Evolutionary conservation across 2,888 invertebrate genomes (phyloP), one percentile per base, ranked within the genome.

Genomic region (Drosophila stalkeri): DNA sequence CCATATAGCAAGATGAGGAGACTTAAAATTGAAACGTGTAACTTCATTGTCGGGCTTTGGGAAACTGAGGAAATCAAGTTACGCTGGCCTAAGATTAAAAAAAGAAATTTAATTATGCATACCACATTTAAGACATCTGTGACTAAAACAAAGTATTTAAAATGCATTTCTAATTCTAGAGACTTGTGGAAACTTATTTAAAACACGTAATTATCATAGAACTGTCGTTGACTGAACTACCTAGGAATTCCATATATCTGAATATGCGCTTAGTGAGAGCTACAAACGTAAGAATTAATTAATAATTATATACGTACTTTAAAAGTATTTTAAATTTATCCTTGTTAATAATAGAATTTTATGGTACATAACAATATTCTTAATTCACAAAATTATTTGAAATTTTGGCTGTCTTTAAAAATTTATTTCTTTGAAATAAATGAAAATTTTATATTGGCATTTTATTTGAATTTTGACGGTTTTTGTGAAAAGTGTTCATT

Each of bases 261-360:
- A 27, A 41, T n/a, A 72, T 20, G 35, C 39, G 52, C 35, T 77
- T 72, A 5, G 51, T 8, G 0, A 77, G 64, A 12, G 66, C 76
- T 70, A n/a, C 0, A 73, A 73, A 12, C 5, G 9, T 5, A 16
- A 47, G 6, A n/a, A 2, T 14, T 51, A 8, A 33, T n/a, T n/a
- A 14, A 23, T 11, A 4, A 41, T 51, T 12, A 20, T 7, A 44
- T 31, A 9, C 2, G 11, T 31, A n/a, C 6, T 1, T 27, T 27
- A 27, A 6, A 27, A 6, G 2, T 23, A 23, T 23, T 23, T 23
- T 23, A 27, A 6, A 6, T 27, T 27, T 27, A 6, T 27, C 27
- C 6, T 27, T 27, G 27, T 27, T 27, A 5, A 3, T 27, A 27
- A 6, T 27, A 27, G 5, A 6, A 27, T 27, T 27, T 6, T 27